These are phyloP conservation scores for Apis dorsata DNA, from an alignment of 1,140 invertebrate species.

Conservation along the genomic window DNA sequence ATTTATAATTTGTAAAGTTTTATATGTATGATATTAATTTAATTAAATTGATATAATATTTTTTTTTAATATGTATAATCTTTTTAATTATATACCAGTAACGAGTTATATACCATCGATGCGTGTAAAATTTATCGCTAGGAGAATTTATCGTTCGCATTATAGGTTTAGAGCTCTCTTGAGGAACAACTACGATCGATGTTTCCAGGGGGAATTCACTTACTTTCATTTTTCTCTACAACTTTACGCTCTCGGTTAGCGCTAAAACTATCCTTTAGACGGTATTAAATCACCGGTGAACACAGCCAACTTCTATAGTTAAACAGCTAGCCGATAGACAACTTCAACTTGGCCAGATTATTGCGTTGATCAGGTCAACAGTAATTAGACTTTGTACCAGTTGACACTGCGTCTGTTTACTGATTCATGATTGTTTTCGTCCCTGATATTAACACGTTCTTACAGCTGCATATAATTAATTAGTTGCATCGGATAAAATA, in stretches of 20 bases:
- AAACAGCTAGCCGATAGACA: not conserved
- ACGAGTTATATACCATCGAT: not conserved
- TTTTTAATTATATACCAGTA: not conserved
- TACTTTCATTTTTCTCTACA: constrained; percentile 22
- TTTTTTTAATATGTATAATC: not conserved
- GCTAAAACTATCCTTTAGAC: constrained; percentile 1
- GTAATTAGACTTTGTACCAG: not conserved
- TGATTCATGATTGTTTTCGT: not conserved
- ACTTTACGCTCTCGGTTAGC: not conserved
- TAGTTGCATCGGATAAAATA: too few species aligned
- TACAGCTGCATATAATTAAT: not conserved
- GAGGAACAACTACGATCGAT: constrained; percentile 22
- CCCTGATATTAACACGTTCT: not conserved
- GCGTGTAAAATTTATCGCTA: not conserved
- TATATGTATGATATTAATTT: too few species aligned
- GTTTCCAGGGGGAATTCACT: constrained; percentile 4
- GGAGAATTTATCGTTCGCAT: constrained; percentile 11
- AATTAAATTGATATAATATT: too few species aligned
- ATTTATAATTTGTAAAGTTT: too few species aligned
- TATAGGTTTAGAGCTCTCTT: constrained; percentile 21
- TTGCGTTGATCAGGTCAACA: not conserved
- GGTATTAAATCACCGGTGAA: constrained; percentile 1
- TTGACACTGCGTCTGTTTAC: not conserved
- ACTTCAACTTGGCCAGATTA: not conserved
- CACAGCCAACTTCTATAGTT: not conserved